Evolutionary conservation across 2,113 vertebrate species (phyloP).

Genomic region (Castor canadensis): DNA sequence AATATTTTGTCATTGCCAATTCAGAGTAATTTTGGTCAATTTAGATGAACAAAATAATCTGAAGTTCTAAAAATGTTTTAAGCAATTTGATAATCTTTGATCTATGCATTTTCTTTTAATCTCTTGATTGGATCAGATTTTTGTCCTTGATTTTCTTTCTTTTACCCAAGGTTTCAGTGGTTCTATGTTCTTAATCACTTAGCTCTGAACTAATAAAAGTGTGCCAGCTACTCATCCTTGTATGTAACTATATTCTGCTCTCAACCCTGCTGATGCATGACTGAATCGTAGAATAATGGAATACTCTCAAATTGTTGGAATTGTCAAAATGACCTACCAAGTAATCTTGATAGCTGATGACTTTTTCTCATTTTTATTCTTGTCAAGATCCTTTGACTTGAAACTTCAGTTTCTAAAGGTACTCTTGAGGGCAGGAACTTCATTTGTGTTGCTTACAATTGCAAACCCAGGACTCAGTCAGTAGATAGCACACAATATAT

Average conservation of each 20-base stretch:
- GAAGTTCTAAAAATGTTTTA: background rate
- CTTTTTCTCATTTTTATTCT: slow-evolving; percentile 32
- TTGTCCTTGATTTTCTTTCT: slow-evolving; percentile 7
- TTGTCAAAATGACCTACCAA: slow-evolving; percentile 22
- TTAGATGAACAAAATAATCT: slow-evolving; percentile 27
- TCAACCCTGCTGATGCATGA: slow-evolving; percentile 28
- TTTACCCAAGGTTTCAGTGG: slow-evolving; percentile 7
- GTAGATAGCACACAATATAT: background rate
- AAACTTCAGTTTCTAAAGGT: slow-evolving; percentile 8
- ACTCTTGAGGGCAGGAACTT: background rate
- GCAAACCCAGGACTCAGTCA: background rate
- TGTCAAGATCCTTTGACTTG: background rate
- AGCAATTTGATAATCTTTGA: background rate
- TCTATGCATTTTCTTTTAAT: slow-evolving; percentile 19
- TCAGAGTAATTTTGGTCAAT: slow-evolving; percentile 38
- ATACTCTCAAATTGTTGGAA: background rate
- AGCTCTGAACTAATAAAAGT: slow-evolving; percentile 42
- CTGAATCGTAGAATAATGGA: slow-evolving; percentile 37
- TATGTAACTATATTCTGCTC: background rate
- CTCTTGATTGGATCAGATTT: background rate
- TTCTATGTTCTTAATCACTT: slow-evolving; percentile 38
- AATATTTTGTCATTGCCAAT: background rate
- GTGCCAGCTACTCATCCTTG: background rate
- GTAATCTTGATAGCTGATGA: background rate
- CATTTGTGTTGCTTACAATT: background rate